Base-by-base conservation (phyloP, 2,113 vertebrate species). In the Melanostigma gelatinosum region DNA sequence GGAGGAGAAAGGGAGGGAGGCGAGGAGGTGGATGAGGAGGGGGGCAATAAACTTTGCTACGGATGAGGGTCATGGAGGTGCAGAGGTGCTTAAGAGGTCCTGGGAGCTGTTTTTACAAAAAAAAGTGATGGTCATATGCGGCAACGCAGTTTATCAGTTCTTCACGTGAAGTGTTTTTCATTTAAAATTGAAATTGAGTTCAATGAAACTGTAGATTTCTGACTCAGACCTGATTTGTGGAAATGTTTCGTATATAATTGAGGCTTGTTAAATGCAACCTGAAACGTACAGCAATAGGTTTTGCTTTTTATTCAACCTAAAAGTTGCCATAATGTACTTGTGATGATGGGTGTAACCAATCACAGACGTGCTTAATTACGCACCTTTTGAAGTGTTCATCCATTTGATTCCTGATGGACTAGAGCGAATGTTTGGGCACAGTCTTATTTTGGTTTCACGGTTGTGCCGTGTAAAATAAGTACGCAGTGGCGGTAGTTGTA, bases 21-120 rank as follows among this genome's bases (percentile, higher is more conserved):
- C 84, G 76, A 72, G 65, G 85, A 80, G 79, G 75, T 72, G 70
- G 76, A 6, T 44, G 72, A 76, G 63, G 80, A 70, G 74, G 86
- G 84, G 84, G 84, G 88, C 87, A 84, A 91, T 91, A 94, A 92
- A 93, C 83, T 84, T 78, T 79, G 86, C 73, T 69, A 76, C 89
- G 78, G 79, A 86, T 77, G 85, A 86, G 85, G 91, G 91, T 91
- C 91, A 93, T 61, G 57, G 83, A 86, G 91, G 91, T 92, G 89
- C 89, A 91, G 88, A 91, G 91, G 91, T 90, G 87, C 90, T 80
- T 75, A 77, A 82, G 88, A 80, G 91, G 90, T 90, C 90, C 87
- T 92, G 90, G 90, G 90, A 91, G 90, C 85, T 82, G 48, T 10
- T 84, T 77, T 63, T 16, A 34, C 18, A 60, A 60, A 57, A 57